Evolutionary conservation across 2,797 vertebrate species (phyloP).

Genomic region (Halcyon smyrnensis): DNA sequence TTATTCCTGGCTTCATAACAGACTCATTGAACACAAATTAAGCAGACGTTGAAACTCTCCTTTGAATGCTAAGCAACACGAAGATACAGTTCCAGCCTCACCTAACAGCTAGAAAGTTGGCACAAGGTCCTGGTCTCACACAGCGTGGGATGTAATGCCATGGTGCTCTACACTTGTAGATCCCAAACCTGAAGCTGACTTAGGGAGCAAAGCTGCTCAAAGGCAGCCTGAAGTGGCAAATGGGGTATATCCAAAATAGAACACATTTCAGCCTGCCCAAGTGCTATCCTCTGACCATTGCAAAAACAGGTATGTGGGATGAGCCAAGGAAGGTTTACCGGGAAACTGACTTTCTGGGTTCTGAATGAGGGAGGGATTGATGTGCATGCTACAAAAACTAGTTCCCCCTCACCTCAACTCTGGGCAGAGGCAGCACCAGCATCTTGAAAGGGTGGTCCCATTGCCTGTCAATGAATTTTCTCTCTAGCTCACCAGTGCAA

Average conservation of each 20-base stretch:
- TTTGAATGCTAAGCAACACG: not conserved
- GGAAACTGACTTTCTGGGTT: not conserved
- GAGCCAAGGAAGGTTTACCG: not conserved
- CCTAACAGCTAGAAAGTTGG: not conserved
- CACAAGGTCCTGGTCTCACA: not conserved
- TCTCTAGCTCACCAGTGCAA: not conserved
- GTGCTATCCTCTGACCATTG: not conserved
- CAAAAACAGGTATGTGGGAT: not conserved
- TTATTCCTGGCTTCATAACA: not conserved
- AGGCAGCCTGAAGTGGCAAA: not conserved
- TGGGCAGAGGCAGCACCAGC: accelerated
- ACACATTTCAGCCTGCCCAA: not conserved
- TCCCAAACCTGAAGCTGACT: not conserved
- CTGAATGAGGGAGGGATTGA: not conserved
- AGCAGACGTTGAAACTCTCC: not conserved
- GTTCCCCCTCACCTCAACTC: not conserved
- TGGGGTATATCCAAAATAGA: not conserved
- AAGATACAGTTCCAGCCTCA: not conserved
- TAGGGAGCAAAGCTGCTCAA: not conserved
- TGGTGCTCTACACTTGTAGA: not conserved
- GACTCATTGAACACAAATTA: not conserved
- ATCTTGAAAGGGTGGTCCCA: not conserved
- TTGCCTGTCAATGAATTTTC: not conserved
- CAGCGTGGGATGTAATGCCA: accelerated
- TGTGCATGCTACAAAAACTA: not conserved